Conservation (phyloP, 2,113 vertebrate genomes). For the Pomatorhinus ruficollis region DNA sequence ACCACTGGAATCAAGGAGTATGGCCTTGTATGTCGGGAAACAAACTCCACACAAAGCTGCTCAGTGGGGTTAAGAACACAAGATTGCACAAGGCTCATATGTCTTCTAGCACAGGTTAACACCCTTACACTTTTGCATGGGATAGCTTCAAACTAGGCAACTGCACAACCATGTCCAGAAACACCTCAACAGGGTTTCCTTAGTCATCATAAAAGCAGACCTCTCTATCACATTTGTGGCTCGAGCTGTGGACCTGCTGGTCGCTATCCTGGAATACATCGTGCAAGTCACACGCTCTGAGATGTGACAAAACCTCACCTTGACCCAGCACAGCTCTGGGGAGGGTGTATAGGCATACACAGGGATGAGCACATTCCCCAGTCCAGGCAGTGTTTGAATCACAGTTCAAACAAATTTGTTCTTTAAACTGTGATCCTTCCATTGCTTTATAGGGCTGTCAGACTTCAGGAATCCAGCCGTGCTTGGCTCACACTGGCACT, state of each 20-base stretch:
- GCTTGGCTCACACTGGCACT: not conserved
- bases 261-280: not conserved
- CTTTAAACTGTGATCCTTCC: not conserved
- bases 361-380: not conserved
- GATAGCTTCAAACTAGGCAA: not conserved
- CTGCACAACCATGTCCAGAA: not conserved
- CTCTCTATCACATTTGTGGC: not conserved
- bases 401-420: not conserved
- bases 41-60: not conserved
- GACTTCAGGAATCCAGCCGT: not conserved
- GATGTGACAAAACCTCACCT: not conserved
- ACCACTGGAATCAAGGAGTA: not conserved
- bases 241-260: not conserved
- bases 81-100: not conserved
- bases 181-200: not conserved
- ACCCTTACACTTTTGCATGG: not conserved
- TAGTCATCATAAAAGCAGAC: not conserved
- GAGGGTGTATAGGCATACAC: not conserved
- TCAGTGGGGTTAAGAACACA: not conserved
- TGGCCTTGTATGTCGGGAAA: not conserved
- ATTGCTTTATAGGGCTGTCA: not conserved
- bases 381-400: not conserved
- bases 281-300: fast-evolving
- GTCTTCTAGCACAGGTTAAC: not conserved
- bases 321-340: not conserved